A percentile compares a stretch with the other conserved stretches of the same genome.
Evolutionary conservation across 92 coral and sea anemone genomes (phyloP).

Genomic region (Zoanthus sansibaricus): DNA sequence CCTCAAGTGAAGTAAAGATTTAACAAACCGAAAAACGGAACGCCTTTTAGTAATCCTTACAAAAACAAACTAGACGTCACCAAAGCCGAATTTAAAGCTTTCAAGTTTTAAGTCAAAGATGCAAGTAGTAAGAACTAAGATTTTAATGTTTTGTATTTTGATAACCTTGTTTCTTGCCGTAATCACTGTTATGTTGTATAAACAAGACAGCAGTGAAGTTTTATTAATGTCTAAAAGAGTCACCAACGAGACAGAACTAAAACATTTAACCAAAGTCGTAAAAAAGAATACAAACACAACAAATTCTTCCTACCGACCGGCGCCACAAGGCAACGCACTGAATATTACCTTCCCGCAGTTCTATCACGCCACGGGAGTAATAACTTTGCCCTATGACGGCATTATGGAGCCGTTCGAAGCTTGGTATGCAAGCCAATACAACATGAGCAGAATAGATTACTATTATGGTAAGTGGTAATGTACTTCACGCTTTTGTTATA

Average conservation of each 20-base stretch:
- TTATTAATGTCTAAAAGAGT: constrained; percentile 34
- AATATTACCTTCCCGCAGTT: constrained; percentile 43
- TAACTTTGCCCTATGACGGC: constrained; percentile 65
- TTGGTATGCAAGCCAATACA: constrained; percentile 60
- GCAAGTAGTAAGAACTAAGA: not conserved
- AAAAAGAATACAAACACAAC: constrained; percentile 15
- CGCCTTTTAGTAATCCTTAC: not conserved
- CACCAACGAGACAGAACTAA: constrained; percentile 31
- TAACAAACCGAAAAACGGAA: not conserved
- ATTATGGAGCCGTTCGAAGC: constrained; percentile 65
- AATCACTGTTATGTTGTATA: constrained; percentile 20
- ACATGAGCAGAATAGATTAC: constrained; percentile 63
- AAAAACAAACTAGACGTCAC: not conserved
- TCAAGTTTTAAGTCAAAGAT: not conserved
- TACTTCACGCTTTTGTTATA: no score
- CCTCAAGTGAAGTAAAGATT: constrained; percentile 3
- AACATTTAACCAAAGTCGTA: not conserved
- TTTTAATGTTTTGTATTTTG: constrained; percentile 30
- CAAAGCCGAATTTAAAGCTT: not conserved
- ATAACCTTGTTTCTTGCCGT: constrained; percentile 30
- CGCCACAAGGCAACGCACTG: not conserved
- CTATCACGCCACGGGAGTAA: constrained; percentile 61
- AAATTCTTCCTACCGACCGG: not conserved
- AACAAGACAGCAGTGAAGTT: constrained; percentile 18
- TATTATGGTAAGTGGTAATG: constrained; percentile 48